phyloP scores from a whole-genome alignment of 2,888 invertebrate species.

The Parascotia fuliginaria region DNA sequence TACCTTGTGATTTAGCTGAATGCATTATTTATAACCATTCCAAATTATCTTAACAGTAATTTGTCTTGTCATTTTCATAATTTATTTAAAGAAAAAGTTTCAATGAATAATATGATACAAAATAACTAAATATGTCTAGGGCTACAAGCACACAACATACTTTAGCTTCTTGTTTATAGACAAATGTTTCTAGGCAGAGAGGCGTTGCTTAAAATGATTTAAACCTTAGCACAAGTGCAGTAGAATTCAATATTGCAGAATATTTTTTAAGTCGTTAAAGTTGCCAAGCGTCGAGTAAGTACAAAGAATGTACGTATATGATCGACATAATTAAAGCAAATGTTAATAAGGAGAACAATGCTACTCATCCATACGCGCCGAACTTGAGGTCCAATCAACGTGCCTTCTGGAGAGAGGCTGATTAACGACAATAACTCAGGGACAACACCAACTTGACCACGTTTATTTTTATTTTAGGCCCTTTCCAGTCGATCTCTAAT shows the following conservation, averaged over 20 bases:
- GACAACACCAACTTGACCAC: slow-evolving; percentile 79
- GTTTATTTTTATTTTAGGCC: slow-evolving; percentile 82
- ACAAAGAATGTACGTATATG: slow-evolving; percentile 52
- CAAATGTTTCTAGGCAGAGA: slow-evolving; percentile 4
- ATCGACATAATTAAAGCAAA: slow-evolving; percentile 66
- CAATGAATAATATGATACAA: not conserved
- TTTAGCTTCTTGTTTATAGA: slow-evolving; percentile 2
- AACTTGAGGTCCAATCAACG: slow-evolving; percentile 68
- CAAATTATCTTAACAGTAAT: slow-evolving; percentile 6
- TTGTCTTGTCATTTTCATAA: not conserved
- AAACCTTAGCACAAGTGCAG: slow-evolving; percentile 11
- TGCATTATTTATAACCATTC: slow-evolving; percentile 30
- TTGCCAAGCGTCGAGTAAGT: slow-evolving; percentile 36
- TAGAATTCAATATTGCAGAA: slow-evolving; percentile 18
- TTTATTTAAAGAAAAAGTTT: not conserved
- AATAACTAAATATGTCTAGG: slow-evolving; percentile 14
- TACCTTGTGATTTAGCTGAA: slow-evolving; percentile 20
- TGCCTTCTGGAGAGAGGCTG: slow-evolving; percentile 71
- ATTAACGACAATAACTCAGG: slow-evolving; percentile 83
- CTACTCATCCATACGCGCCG: slow-evolving; percentile 49
- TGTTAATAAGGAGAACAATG: slow-evolving; percentile 73
- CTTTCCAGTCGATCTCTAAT: slow-evolving; percentile 85
- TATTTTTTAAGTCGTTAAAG: slow-evolving; percentile 29
- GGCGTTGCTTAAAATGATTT: not conserved
- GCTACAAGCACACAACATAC: slow-evolving; percentile 15